A percentile compares a stretch with the other conserved stretches of the same genome.
phyloP scores from a whole-genome alignment of 1,140 invertebrate genomes.

The Euwallacea similis region DNA sequence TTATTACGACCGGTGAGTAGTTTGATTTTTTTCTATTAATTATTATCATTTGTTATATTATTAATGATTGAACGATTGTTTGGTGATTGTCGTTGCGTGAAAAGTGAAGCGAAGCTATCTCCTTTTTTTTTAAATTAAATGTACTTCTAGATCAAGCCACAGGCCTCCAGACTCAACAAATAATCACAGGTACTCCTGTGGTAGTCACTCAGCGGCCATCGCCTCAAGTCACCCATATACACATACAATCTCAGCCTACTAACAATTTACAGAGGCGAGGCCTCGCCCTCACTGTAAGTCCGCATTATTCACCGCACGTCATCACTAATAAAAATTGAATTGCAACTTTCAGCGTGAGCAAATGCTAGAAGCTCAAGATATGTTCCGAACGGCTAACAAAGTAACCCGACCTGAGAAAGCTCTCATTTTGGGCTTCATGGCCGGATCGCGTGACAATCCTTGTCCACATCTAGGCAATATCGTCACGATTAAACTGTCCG shows the following conservation, averaged over 20 bases:
- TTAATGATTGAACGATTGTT: not conserved
- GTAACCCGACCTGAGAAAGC: slow-evolving; percentile 96
- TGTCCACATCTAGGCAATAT: slow-evolving; percentile 92
- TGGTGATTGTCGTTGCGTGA: not conserved
- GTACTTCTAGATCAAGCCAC: slow-evolving; percentile 30
- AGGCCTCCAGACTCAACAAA: slow-evolving; percentile 33
- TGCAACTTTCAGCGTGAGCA: slow-evolving; percentile 75
- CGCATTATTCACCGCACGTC: not conserved
- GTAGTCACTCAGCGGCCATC: slow-evolving; percentile 47
- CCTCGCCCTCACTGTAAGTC: slow-evolving; percentile 76
- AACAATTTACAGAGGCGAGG: slow-evolving; percentile 67
- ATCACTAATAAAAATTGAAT: not conserved
- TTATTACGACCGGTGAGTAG: slow-evolving; percentile 40
- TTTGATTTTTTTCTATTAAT: no score
- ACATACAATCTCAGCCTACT: slow-evolving; percentile 58
- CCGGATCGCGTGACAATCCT: slow-evolving; percentile 92
- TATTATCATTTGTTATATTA: not conserved
- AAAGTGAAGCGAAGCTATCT: not conserved
- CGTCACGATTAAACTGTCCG: slow-evolving; percentile 89
- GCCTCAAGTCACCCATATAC: slow-evolving; percentile 59
- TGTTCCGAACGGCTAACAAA: slow-evolving; percentile 94
- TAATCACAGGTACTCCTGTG: slow-evolving; percentile 42
- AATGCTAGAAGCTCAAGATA: slow-evolving; percentile 96
- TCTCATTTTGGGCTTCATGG: slow-evolving; percentile 97
- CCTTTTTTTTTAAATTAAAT: not conserved